phyloP scores from a whole-genome alignment of 2,888 invertebrate species.

The Xylophagus ater region DNA sequence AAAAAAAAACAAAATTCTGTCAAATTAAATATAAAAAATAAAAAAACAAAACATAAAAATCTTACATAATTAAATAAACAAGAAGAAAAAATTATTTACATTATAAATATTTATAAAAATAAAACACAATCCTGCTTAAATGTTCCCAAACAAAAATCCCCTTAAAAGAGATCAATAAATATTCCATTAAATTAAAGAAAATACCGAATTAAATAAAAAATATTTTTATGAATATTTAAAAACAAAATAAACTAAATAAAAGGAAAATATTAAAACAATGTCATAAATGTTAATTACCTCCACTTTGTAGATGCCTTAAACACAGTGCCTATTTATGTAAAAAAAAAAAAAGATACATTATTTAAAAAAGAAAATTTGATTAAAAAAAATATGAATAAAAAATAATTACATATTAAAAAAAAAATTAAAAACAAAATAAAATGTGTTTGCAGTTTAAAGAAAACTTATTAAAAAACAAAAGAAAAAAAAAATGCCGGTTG shows the following conservation, averaged over 20 bases:
- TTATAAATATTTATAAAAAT: too few species aligned
- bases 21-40: too few species aligned
- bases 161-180: too few species aligned
- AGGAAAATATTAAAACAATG: conserved; percentile 13
- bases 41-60: too few species aligned
- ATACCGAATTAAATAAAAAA: conserved; percentile 13
- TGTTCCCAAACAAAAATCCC: too few species aligned
- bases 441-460: not conserved
- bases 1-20: too few species aligned
- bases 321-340: conserved; percentile 58
- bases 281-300: conserved; percentile 35
- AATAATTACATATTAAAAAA: conserved; percentile 47
- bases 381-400: too few species aligned
- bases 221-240: conserved; percentile 16
- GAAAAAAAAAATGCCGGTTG: not conserved
- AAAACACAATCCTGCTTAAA: too few species aligned
- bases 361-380: too few species aligned
- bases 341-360: conserved; percentile 21
- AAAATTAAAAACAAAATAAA: conserved; percentile 25
- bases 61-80: too few species aligned
- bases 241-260: conserved; percentile 11
- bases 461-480: not conserved
- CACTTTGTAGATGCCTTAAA: conserved; percentile 75
- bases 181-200: too few species aligned
- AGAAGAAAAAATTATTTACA: too few species aligned